A percentile compares a stretch with the other conserved stretches of the same genome.
Evolutionary conservation across 1,140 invertebrate genomes (phyloP).

Genomic region (Drosophila equinoxialis): DNA sequence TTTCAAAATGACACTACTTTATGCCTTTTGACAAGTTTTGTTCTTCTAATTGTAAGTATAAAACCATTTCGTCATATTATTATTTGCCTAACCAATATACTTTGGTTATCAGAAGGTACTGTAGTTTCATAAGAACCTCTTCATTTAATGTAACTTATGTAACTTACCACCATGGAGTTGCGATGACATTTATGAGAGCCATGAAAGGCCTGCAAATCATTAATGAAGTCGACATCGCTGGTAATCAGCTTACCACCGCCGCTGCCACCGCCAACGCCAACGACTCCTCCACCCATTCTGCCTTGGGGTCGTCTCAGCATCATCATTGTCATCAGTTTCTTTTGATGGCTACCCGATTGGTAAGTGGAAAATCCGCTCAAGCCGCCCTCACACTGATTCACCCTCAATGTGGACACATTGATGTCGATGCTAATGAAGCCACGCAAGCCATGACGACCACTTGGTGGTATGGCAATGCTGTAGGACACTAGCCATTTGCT

Average conservation of each 20-base stretch:
- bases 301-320: conserved; percentile 26
- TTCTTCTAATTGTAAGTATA: neutral
- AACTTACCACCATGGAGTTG: conserved; percentile 88
- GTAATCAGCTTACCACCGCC: conserved; percentile 3
- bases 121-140: neutral
- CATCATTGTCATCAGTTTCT: conserved; percentile 12
- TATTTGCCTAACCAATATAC: too few species aligned
- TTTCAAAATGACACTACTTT: too few species aligned
- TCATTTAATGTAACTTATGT: neutral
- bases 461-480: conserved; percentile 88
- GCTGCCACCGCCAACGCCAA: too few species aligned
- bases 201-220: conserved; percentile 87
- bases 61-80: neutral
- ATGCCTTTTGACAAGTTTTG: too few species aligned
- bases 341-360: conserved; percentile 59
- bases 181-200: conserved; percentile 94
- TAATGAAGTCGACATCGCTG: conserved; percentile 67
- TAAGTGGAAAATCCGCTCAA: conserved; percentile 33
- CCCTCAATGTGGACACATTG: conserved; percentile 91
- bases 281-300: conserved; percentile 11
- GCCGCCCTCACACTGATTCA: conserved; percentile 91
- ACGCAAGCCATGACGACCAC: conserved; percentile 86
- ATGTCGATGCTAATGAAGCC: conserved; percentile 93
- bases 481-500: conserved; percentile 91
- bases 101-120: too few species aligned